Evolutionary conservation across 2,113 vertebrate species (phyloP).

Genomic region (Chaetodon auriga): DNA sequence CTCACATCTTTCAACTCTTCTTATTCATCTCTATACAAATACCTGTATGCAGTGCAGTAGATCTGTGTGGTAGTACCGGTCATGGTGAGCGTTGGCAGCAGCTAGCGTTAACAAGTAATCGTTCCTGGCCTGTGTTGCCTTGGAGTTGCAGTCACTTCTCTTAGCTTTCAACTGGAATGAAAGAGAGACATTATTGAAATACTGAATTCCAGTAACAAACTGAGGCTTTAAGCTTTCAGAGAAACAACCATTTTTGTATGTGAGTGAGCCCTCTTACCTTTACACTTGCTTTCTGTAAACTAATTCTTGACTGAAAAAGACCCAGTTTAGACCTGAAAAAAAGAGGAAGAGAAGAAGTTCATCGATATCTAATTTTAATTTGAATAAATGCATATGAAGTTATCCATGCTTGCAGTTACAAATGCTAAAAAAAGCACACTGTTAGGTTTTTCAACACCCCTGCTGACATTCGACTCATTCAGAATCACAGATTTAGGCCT

Average conservation of each 20-base stretch:
- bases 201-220: not conserved
- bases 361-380: not conserved
- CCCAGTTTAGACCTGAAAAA: slow-evolving; percentile 96
- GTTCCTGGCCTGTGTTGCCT: slow-evolving; percentile 96
- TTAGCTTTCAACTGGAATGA: slow-evolving; percentile 94
- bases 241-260: not conserved
- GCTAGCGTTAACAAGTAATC: slow-evolving; percentile 97
- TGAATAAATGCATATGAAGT: not conserved
- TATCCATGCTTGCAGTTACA: not conserved
- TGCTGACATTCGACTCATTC: not conserved
- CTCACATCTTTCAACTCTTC: not conserved
- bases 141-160: slow-evolving; percentile 95
- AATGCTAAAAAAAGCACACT: not conserved
- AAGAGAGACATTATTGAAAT: slow-evolving; percentile 23
- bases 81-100: slow-evolving; percentile 97
- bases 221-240: not conserved
- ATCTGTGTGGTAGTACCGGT: slow-evolving; percentile 97
- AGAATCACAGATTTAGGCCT: not conserved
- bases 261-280: slow-evolving; percentile 87
- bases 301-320: slow-evolving; percentile 98
- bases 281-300: slow-evolving; percentile 99
- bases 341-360: not conserved
- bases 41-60: slow-evolving; percentile 92
- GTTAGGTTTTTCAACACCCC: not conserved
- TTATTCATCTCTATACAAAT: not conserved